Conservation (phyloP, 2,888 invertebrate genomes). For the Mayetiola destructor region DNA sequence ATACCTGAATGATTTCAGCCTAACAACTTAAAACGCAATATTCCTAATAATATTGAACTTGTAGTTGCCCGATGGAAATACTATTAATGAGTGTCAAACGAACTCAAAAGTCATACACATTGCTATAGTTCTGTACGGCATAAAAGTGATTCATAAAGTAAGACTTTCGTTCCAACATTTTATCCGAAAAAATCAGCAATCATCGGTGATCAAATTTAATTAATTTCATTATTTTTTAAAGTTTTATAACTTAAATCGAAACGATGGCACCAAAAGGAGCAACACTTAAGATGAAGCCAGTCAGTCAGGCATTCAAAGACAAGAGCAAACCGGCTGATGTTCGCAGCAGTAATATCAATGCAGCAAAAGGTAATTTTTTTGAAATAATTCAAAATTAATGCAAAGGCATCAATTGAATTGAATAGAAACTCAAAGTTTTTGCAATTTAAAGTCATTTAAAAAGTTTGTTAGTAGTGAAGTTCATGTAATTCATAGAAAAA, state of each 20-base stretch:
- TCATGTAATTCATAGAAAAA: neutral
- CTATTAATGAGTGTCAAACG: neutral
- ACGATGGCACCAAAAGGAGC: constrained; percentile 31
- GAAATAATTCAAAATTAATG: neutral
- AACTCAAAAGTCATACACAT: neutral
- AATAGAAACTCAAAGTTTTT: neutral
- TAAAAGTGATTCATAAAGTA: constrained; percentile 8
- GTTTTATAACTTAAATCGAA: constrained; percentile 17
- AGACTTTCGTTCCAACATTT: neutral
- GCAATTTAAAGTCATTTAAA: neutral
- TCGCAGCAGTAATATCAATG: constrained; percentile 87
- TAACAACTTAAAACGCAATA: no score
- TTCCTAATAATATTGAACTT: no score
- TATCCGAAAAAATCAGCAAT: neutral
- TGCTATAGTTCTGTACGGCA: neutral
- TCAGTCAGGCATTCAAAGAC: constrained; percentile 60
- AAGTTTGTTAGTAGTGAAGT: neutral
- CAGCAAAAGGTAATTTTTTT: constrained; percentile 83
- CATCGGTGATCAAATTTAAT: constrained; percentile 2
- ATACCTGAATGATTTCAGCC: no score
- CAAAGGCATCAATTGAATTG: neutral
- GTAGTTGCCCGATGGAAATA: neutral
- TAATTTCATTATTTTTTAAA: neutral
- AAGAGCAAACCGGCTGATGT: constrained; percentile 91
- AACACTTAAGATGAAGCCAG: constrained; percentile 26